Percentiles rank a stretch among this genome's conserved stretches.
phyloP scores from a whole-genome alignment of 1,140 invertebrate species.

The Drosophila bocqueti region DNA sequence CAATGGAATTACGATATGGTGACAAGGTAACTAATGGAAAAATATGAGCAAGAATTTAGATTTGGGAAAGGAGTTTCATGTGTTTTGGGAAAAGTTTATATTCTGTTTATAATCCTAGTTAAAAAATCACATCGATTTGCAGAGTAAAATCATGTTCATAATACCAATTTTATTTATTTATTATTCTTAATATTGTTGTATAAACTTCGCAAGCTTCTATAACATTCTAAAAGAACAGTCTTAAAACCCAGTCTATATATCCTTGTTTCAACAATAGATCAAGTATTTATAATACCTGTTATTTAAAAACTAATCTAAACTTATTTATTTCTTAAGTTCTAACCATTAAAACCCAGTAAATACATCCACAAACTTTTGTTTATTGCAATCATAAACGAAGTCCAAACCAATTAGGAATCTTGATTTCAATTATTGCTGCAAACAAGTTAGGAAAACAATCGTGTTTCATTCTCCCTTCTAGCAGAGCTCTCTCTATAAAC shows the following conservation, averaged over 20 bases:
- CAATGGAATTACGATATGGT: constrained; percentile 6
- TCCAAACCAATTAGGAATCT: constrained; percentile 22
- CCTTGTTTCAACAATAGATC: neutral
- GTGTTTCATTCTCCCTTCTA: constrained; percentile 3
- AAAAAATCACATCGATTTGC: neutral
- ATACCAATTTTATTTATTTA: too few species aligned
- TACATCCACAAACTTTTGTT: neutral
- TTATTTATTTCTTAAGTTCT: neutral
- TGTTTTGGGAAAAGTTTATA: neutral
- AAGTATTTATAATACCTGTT: neutral
- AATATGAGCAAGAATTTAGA: neutral
- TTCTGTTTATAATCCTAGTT: neutral
- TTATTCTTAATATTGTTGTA: too few species aligned
- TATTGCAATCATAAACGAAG: constrained; percentile 12
- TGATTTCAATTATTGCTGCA: constrained; percentile 22
- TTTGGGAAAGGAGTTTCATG: neutral
- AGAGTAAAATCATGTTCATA: neutral
- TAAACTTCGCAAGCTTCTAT: too few species aligned
- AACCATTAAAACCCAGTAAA: neutral
- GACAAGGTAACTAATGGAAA: neutral
- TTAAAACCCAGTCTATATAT: neutral
- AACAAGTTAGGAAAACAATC: constrained; percentile 38
- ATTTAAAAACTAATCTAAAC: neutral
- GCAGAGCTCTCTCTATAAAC: constrained; percentile 37
- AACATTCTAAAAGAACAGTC: neutral